A percentile compares a stretch with the other conserved stretches of the same genome.
phyloP scores from a whole-genome alignment of 2,888 invertebrate species.

The Platycheirus rosarum region DNA sequence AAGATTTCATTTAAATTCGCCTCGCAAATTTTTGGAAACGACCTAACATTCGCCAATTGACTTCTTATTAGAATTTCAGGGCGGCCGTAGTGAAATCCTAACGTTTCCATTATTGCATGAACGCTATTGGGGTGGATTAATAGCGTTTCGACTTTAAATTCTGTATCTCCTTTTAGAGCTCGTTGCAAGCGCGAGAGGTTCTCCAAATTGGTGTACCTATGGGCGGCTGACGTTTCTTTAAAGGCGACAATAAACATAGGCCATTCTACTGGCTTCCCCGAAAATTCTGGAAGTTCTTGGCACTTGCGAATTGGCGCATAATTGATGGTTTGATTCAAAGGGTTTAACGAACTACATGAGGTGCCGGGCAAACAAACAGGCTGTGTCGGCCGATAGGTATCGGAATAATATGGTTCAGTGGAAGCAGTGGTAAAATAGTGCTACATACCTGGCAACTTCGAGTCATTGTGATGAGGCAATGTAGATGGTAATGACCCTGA shows the following conservation, averaged over 20 bases:
- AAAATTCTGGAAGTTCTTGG: slow-evolving; percentile 69
- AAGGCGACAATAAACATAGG: slow-evolving; percentile 71
- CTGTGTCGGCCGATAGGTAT: too few relatives aligned
- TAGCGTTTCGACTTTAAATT: slow-evolving; percentile 53
- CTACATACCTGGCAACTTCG: too few relatives aligned
- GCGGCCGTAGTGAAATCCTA: slow-evolving; percentile 73
- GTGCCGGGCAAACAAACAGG: too few relatives aligned
- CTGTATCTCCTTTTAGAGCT: slow-evolving; percentile 60
- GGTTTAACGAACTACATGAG: too few relatives aligned
- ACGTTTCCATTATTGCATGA: slow-evolving; percentile 46
- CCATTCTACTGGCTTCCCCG: slow-evolving; percentile 73
- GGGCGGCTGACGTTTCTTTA: slow-evolving; percentile 58
- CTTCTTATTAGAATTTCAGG: slow-evolving; percentile 71
- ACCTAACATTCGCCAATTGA: slow-evolving; percentile 63
- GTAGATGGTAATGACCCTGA: too few relatives aligned
- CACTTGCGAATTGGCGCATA: slow-evolving; percentile 51
- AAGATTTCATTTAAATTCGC: slow-evolving; percentile 58
- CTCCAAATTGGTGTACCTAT: slow-evolving; percentile 60
- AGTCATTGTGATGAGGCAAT: too few relatives aligned
- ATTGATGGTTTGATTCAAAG: too few relatives aligned
- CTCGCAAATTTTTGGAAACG: slow-evolving; percentile 53
- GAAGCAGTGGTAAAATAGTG: too few relatives aligned
- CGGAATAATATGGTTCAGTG: too few relatives aligned
- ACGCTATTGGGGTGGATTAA: slow-evolving; percentile 71
- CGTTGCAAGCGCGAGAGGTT: slow-evolving; percentile 67